Evolutionary conservation across 1,140 invertebrate genomes (phyloP), one percentile per base, ranked within the genome.

Genomic region (Holcopasites calliopsidis): DNA sequence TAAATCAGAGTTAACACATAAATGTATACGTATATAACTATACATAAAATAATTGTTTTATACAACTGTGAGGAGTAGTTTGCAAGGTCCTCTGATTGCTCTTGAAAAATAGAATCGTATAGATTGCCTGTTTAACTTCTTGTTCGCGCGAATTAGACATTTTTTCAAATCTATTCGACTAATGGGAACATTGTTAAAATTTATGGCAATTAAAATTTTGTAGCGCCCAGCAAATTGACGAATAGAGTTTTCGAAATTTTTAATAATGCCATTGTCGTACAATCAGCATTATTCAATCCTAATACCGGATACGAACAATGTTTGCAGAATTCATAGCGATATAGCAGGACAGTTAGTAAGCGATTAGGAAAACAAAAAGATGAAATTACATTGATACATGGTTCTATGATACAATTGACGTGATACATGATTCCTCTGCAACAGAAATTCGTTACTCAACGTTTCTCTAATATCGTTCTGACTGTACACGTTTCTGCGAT

Each of bases 401-500:
- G n/a, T n/a, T n/a, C n/a, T n/a, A n/a, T n/a, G n/a, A n/a, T n/a
- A n/a, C n/a, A 62, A 76, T 62, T 55, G 57, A 66, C 80, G 69
- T 61, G 71, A 82, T 35, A 55, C 11, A 69, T 50, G 44, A 64
- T 80, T 74, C 54, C 73, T 58, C 69, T 75, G 49, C 50, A 62
- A 70, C 13, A 23, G 18, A 81, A 81, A 82, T 73, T 73, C 35
- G 38, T 77, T 82, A 42, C 52, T 79, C 57, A 81, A 81, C 77
- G 60, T 76, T 70, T 81, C 75, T 74, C 73, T 77, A 33, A 50
- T 70, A 82, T 74, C 54, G 49, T 49, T 64, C 70, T 78, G 60
- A 82, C 75, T 83, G 70, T 83, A 83, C 49, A 68, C 76, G 72
- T 71, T 61, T 83, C 61, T 78, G 42, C 74, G 74, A 82, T 68